These are phyloP conservation scores for Hephaestus fuliginosus DNA, from an alignment of 2,797 vertebrate genomes.

Conservation along the genomic window DNA sequence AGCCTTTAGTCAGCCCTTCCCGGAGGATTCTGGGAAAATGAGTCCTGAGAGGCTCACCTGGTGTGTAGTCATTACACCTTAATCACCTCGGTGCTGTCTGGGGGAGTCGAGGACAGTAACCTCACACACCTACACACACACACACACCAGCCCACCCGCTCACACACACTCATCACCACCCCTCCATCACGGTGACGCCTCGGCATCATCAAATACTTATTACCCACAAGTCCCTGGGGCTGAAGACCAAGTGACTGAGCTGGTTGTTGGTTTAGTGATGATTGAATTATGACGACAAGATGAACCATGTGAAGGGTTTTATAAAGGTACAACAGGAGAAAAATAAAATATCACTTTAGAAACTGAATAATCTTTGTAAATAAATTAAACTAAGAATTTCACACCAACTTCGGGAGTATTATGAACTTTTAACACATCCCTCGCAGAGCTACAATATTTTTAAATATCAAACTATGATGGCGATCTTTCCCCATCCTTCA, in stretches of 20 bases:
- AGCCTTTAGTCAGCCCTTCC: neutral
- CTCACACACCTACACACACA: conserved; percentile 21
- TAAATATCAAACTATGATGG: neutral
- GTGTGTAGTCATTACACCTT: conserved; percentile 44
- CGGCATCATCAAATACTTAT: conserved; percentile 48
- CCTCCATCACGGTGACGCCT: neutral
- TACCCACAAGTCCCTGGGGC: conserved; percentile 47
- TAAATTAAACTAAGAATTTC: too few relatives aligned
- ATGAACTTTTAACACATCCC: neutral
- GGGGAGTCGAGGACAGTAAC: conserved; percentile 10
- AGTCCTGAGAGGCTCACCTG: conserved; percentile 28
- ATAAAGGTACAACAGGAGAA: neutral
- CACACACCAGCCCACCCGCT: conserved; percentile 13
- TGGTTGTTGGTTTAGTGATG: conserved; percentile 10
- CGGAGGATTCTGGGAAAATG: conserved; percentile 38
- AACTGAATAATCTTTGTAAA: too few relatives aligned
- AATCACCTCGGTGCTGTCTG: conserved; percentile 35
- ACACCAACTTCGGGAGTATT: too few relatives aligned
- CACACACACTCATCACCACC: conserved; percentile 12
- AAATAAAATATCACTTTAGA: neutral
- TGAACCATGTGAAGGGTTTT: neutral
- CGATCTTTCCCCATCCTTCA: neutral
- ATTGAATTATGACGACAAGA: neutral
- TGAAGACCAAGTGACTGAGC: conserved; percentile 7
- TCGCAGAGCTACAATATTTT: neutral